Base-by-base conservation (phyloP, 2,888 invertebrate genomes). In the Ophion slaviceki region DNA sequence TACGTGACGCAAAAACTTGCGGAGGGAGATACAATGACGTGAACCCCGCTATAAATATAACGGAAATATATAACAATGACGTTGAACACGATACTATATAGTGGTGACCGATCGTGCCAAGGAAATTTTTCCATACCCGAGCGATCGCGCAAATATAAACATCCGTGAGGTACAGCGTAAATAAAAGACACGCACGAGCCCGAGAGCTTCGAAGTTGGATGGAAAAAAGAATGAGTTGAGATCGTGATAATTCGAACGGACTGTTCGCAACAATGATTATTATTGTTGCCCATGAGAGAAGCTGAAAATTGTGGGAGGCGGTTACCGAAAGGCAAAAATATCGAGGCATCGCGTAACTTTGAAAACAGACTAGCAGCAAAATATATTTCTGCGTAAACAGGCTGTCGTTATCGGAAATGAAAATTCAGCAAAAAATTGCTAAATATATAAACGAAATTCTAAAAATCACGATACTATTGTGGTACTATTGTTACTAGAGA, bases 31-130 rank as follows among this genome's bases (percentile, higher is more conserved):
- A 14, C 24, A 11, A 14, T 47, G 28, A 47, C 45, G 47, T 47
- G 24, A 70, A 53, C 14, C 3, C 0, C 4, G 53, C 14, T 53
- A 53, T 53, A 17, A 53, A 53, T 53, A 53, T 53, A 53, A 53
- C 53, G 17, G 53, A 14, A 40, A 40, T 14, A 17, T 53, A 17
- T 53, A 53, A 17, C 53, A 53, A 53, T 17, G 32, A 32, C 57
- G 36, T 71, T 71, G 32, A 57, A 36, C 71, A 36, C 57, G 71
- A 71, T 71, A 32, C 53, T 53, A 53, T 17, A 17, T 14, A 71
- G 53, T 7, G 8, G 5, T 24, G 2, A 57, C 5, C n/a, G 8
- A 14, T 53, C 70, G 70, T 53, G 28, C 24, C 53, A 14, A 17
- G 17, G 6, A 14, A 53, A 53, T 70, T 28, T 28, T 70, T 70